These are phyloP conservation scores for Sebastiscus tertius DNA, from an alignment of 2,797 vertebrate genomes.

Conservation along the genomic window DNA sequence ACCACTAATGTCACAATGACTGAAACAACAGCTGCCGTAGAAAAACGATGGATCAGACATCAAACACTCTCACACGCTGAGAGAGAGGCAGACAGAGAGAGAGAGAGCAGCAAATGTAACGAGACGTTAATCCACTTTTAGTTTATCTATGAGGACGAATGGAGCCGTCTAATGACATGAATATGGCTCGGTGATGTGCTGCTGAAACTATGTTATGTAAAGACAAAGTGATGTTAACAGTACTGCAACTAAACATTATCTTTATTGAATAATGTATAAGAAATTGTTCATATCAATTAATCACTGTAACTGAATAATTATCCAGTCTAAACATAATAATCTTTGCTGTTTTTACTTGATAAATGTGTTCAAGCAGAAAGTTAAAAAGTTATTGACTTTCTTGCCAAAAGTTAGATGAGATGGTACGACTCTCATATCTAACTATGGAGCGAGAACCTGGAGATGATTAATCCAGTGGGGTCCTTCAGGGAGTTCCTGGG, in stretches of 20 bases:
- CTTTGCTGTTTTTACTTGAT: neutral
- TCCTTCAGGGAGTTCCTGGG: too few species aligned
- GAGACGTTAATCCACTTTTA: conserved; percentile 6
- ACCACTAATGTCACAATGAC: conserved; percentile 18
- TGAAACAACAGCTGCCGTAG: neutral
- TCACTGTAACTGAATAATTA: neutral
- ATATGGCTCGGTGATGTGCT: neutral
- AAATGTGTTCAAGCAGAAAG: neutral
- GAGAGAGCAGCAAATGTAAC: neutral
- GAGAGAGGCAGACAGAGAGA: neutral
- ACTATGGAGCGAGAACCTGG: neutral
- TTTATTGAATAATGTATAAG: too few species aligned
- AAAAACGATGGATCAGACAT: conserved; percentile 19
- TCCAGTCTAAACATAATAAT: neutral
- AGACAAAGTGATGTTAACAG: neutral
- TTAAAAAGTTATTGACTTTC: neutral
- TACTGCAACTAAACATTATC: neutral
- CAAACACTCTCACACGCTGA: neutral
- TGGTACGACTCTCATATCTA: neutral
- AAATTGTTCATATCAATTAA: neutral
- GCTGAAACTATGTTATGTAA: neutral
- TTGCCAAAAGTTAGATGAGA: neutral
- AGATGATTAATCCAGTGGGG: neutral
- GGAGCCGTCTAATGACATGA: conserved; percentile 1
- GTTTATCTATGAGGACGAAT: neutral